phyloP scores from a whole-genome alignment of 2,888 invertebrate species.

The Trissoscelio sp. region DNA sequence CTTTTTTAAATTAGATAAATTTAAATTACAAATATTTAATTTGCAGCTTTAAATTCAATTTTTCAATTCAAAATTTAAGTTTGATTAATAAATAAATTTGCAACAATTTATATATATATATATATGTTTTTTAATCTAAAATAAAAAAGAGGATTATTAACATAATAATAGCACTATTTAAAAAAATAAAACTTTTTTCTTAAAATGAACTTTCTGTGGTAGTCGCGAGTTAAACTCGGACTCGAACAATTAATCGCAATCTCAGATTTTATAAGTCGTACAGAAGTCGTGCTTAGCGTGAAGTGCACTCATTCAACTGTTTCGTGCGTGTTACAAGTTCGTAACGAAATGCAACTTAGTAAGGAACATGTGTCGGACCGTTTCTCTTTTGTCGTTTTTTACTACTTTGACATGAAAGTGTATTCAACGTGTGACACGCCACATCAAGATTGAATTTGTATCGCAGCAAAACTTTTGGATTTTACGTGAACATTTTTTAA shows the following conservation, averaged over 20 bases:
- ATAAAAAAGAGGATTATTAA: too few species aligned
- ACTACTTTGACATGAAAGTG: conserved; percentile 19
- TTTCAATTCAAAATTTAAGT: too few species aligned
- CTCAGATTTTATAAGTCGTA: conserved; percentile 18
- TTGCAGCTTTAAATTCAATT: too few species aligned
- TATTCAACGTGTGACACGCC: conserved; percentile 25
- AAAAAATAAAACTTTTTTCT: background rate
- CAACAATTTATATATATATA: too few species aligned
- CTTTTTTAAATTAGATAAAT: too few species aligned
- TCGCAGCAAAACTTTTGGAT: conserved; percentile 7
- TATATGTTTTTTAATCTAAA: too few species aligned
- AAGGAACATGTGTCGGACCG: conserved; percentile 22
- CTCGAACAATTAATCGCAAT: conserved; percentile 20
- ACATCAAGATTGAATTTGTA: conserved; percentile 23
- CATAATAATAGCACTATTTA: too few species aligned
- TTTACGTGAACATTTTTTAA: background rate
- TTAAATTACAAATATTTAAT: too few species aligned
- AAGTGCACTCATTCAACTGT: conserved; percentile 16
- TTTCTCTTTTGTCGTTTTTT: conserved; percentile 16
- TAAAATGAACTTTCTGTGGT: background rate
- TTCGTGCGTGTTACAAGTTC: conserved; percentile 27
- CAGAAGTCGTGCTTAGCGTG: conserved; percentile 18
- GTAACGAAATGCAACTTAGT: conserved; percentile 22
- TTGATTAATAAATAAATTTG: too few species aligned
- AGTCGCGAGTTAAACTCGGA: conserved; percentile 11